Conservation (phyloP, 2,113 vertebrate genomes). For the Vombatus ursinus region DNA sequence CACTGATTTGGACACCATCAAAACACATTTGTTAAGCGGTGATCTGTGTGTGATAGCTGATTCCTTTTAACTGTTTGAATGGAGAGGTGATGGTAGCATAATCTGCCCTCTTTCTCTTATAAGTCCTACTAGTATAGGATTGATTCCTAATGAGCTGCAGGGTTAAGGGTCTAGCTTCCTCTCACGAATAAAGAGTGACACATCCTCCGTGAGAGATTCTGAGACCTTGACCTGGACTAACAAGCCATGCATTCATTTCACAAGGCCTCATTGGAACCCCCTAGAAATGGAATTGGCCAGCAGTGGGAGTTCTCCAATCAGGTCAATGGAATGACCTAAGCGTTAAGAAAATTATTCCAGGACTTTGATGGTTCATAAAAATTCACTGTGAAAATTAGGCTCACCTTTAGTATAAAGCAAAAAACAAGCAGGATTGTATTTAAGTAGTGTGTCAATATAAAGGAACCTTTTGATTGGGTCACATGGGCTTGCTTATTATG, state of each 20-base stretch:
- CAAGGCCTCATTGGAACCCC: not conserved
- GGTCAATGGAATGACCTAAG: not conserved
- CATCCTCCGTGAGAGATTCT: not conserved
- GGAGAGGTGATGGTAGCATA: not conserved
- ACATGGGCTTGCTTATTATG: too few species aligned
- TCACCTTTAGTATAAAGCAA: too few species aligned
- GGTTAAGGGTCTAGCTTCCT: not conserved
- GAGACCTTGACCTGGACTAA: not conserved
- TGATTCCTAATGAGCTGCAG: not conserved
- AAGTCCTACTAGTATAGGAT: not conserved
- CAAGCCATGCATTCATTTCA: not conserved
- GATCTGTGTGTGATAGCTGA: not conserved
- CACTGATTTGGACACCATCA: not conserved
- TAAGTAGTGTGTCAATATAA: too few species aligned
- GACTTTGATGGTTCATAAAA: too few species aligned
- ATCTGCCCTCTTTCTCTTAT: not conserved
- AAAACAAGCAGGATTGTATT: too few species aligned
- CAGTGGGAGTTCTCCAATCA: not conserved
- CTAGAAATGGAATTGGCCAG: not conserved
- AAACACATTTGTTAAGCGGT: slow-evolving; percentile 58
- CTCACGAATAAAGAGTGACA: not conserved
- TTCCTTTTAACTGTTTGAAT: not conserved
- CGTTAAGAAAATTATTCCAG: too few species aligned
- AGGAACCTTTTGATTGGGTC: too few species aligned
- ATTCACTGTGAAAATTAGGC: too few species aligned